These are phyloP conservation scores for Nomia melanderi DNA, from an alignment of 1,140 invertebrate genomes.

Conservation along the genomic window DNA sequence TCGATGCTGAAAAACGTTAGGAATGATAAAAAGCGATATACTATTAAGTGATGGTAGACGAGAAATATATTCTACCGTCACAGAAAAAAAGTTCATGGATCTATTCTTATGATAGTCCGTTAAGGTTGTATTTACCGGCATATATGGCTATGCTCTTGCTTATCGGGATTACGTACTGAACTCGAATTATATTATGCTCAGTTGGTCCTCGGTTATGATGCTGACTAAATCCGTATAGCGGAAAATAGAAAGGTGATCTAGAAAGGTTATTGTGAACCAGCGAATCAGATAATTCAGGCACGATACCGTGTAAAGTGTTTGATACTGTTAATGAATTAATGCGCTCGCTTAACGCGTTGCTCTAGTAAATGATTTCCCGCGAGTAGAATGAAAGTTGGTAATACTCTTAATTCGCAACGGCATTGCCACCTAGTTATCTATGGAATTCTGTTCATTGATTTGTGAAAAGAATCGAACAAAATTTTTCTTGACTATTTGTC, in stretches of 20 bases:
- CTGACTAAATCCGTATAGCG: neutral
- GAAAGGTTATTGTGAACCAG: conserved; percentile 18
- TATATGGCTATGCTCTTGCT: conserved; percentile 14
- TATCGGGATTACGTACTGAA: conserved; percentile 18
- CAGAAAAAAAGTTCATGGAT: neutral
- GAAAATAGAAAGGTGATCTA: neutral
- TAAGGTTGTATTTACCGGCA: conserved; percentile 36
- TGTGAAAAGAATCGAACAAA: neutral
- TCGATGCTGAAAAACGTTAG: neutral
- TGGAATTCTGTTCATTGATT: neutral
- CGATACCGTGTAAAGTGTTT: neutral
- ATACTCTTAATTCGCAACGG: too few species aligned
- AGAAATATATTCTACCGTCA: neutral
- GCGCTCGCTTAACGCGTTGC: conserved; percentile 1
- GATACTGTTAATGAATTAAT: neutral
- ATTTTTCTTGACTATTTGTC: neutral
- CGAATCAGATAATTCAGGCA: neutral
- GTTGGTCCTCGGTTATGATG: conserved; percentile 5
- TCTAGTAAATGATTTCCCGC: neutral
- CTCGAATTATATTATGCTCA: conserved; percentile 2
- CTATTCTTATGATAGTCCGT: conserved; percentile 37
- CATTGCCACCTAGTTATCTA: neutral
- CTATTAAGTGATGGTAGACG: neutral
- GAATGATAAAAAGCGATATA: neutral
- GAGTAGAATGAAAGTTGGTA: neutral